A percentile compares a stretch with the other conserved stretches of the same genome.
These are phyloP conservation scores for Mactra quadrangularis DNA, from an alignment of 1,140 invertebrate genomes.

Conservation along the genomic window DNA sequence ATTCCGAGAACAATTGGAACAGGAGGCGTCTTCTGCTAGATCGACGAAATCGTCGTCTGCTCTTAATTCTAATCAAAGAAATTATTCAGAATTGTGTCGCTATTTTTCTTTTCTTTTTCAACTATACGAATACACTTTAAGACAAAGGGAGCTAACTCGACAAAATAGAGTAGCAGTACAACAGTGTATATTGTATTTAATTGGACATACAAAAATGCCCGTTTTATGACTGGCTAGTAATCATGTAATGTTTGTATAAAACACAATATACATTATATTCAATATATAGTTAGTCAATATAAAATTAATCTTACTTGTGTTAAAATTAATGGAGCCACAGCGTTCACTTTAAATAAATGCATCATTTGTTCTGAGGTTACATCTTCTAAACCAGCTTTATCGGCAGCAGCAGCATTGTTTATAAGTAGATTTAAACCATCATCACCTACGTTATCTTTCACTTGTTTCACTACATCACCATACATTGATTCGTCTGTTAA, in stretches of 20 bases:
- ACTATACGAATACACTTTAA: no score
- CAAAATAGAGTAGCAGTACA: no score
- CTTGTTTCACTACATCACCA: constrained; percentile 9
- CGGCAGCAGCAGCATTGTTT: constrained; percentile 56
- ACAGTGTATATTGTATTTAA: no score
- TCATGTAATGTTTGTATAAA: no score
- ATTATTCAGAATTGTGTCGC: no score
- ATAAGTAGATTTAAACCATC: constrained; percentile 57
- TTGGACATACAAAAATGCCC: no score
- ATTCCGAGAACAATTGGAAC: constrained; percentile 81
- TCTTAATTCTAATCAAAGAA: constrained; percentile 25
- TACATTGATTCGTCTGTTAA: constrained; percentile 10
- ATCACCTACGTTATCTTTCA: constrained; percentile 11
- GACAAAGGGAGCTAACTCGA: no score
- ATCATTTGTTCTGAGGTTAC: constrained; percentile 30
- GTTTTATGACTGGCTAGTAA: no score
- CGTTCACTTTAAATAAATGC: constrained; percentile 27
- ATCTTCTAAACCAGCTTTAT: constrained; percentile 2
- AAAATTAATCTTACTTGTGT: constrained; percentile 5
- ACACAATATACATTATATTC: no score
- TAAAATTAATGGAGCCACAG: constrained; percentile 37
- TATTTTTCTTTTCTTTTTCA: no score
- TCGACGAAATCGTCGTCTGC: constrained; percentile 5
- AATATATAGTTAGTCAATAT: no score
- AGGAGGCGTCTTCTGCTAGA: constrained; percentile 51